Evolutionary conservation across 2,797 vertebrate genomes (phyloP), one percentile per base, ranked within the genome.

Genomic region (Anabacerthia variegaticeps): DNA sequence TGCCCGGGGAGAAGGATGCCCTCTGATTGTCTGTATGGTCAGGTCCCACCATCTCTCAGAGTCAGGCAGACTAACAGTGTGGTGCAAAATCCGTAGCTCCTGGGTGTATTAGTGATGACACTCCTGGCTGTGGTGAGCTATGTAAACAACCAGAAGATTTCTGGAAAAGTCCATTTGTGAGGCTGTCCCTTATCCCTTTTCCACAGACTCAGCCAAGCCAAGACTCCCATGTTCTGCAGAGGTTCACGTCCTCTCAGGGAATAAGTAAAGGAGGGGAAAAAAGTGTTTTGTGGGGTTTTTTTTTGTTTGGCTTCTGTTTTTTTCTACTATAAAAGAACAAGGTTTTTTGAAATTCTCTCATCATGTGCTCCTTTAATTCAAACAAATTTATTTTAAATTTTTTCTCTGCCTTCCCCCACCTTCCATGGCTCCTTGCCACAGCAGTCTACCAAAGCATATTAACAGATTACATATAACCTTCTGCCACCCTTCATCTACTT

Each of bases 391-490:
- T 58, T 93, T 73, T 59, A 92, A 51, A 21, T 89, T 92, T 91
- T 85, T 21, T 22, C 30, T 85, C 72, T 82, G 32, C 72, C 14
- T 89, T 89, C 34, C 21, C 14, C 54, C 43, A 55, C 44, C 12
- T 91, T 71, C 41, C 83, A 26, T 0, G 1, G 43, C 94, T 91
- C 9, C 1, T 62, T 81, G 58, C 72, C 0, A 0, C 71, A 89
- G 56, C 49, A 62, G 30, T 85, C 82, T 91, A 72, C 75, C 46
- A 37, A 85, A 94, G 67, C 78, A 92, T 62, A 54, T 74, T 71
- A 87, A 34, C 65, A 85, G 86, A 79, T 93, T 93, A 83, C 95
- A 95, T 96, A 91, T 51, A 95, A 89, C 85, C 62, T 96, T 77
- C 85, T 96, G 92, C 78, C 78, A 83, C 49, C 46, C 72, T 83